phyloP scores from a whole-genome alignment of 2,113 vertebrate species.

The Lepus europaeus region DNA sequence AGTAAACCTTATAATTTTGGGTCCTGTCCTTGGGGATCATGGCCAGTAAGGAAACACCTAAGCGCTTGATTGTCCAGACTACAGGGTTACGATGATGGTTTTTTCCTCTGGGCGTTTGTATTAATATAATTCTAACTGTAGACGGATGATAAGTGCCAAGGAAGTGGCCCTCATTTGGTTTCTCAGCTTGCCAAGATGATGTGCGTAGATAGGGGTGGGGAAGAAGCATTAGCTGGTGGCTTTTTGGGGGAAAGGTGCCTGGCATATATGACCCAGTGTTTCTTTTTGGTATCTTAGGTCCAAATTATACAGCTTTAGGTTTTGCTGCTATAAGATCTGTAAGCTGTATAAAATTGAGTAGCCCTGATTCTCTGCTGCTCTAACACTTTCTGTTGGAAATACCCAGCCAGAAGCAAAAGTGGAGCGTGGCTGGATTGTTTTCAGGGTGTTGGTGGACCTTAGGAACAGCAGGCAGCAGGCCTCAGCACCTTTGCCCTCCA shows the following conservation, averaged over 20 bases:
- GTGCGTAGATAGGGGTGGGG: not conserved
- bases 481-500: slow-evolving; percentile 42
- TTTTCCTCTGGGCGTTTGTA: not conserved
- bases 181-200: slow-evolving; percentile 1
- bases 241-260: not conserved
- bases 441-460: slow-evolving; percentile 1
- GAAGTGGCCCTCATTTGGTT: not conserved
- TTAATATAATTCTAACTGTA: not conserved
- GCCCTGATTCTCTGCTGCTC: not conserved
- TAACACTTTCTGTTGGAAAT: slow-evolving; percentile 47
- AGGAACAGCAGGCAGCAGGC: not conserved
- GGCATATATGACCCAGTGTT: not conserved
- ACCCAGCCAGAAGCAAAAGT: slow-evolving; percentile 20
- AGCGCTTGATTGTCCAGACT: not conserved
- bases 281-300: not conserved
- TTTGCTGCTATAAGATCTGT: not conserved
- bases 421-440: not conserved
- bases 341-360: not conserved
- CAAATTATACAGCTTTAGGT: not conserved
- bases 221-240: no score
- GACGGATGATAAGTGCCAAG: not conserved
- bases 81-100: not conserved
- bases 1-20: not conserved
- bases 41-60: not conserved
- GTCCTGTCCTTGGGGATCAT: not conserved